phyloP scores from a whole-genome alignment of 2,888 invertebrate species.

The Nezara viridula region DNA sequence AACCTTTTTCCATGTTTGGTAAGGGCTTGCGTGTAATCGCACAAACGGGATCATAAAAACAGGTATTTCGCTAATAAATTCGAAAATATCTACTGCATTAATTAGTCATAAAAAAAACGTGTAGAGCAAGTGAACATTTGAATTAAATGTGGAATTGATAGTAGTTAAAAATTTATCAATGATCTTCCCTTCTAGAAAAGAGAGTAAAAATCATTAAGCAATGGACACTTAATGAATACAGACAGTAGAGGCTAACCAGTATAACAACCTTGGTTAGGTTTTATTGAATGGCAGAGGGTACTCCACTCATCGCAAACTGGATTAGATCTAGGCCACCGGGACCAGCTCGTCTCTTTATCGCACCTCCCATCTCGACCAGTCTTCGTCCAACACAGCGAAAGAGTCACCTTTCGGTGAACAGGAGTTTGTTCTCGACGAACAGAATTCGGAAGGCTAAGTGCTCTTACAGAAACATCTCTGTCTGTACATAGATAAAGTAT shows the following conservation, averaged over 20 bases:
- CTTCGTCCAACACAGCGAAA: not conserved
- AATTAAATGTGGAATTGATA: not conserved
- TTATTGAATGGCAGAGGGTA: not conserved
- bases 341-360: not conserved
- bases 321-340: not conserved
- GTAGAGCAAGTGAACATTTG: not conserved
- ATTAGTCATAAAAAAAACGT: not conserved
- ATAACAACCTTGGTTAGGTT: not conserved
- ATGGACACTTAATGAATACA: not conserved
- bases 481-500: no score
- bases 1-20: no score
- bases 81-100: not conserved
- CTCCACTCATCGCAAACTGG: not conserved
- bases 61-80: no score
- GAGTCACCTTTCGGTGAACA: no score
- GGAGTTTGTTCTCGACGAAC: no score
- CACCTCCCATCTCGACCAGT: not conserved
- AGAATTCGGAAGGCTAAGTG: no score
- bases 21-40: no score
- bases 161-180: not conserved
- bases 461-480: no score
- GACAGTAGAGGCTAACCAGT: not conserved
- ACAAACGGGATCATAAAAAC: no score
- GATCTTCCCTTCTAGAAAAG: not conserved
- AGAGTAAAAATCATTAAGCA: not conserved